These are phyloP conservation scores for Gallinago nigripennis DNA, from an alignment of 2,797 vertebrate genomes.

Conservation along the genomic window DNA sequence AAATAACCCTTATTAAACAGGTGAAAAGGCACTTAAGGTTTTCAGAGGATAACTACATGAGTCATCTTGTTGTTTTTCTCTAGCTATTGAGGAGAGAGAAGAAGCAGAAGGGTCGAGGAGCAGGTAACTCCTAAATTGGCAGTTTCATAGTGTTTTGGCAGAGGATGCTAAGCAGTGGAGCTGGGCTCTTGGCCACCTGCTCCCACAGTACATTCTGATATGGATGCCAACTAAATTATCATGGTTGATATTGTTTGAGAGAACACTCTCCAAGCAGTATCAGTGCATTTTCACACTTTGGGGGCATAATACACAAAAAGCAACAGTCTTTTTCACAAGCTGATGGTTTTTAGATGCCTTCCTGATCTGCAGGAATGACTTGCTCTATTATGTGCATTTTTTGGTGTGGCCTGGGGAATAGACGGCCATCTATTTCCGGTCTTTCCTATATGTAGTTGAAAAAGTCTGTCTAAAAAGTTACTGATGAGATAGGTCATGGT, in stretches of 20 bases:
- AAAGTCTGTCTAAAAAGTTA: background rate
- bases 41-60: accelerated
- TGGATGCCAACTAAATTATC: background rate
- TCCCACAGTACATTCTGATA: background rate
- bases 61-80: background rate
- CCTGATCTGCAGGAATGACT: background rate
- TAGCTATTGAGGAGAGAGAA: background rate
- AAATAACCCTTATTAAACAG: background rate
- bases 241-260: too few species aligned
- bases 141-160: background rate
- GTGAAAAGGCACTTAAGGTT: background rate
- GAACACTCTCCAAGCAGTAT: too few species aligned
- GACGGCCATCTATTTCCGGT: background rate
- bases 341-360: background rate
- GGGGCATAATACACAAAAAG: background rate
- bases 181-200: conserved; percentile 19
- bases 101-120: background rate
- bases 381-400: background rate
- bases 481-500: background rate
- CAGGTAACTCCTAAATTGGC: background rate
- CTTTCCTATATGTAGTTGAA: background rate
- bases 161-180: background rate
- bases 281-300: background rate
- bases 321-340: accelerated
- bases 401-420: background rate